These are phyloP conservation scores for Oryzias celebensis DNA, from an alignment of 2,113 vertebrate species.

Conservation along the genomic window DNA sequence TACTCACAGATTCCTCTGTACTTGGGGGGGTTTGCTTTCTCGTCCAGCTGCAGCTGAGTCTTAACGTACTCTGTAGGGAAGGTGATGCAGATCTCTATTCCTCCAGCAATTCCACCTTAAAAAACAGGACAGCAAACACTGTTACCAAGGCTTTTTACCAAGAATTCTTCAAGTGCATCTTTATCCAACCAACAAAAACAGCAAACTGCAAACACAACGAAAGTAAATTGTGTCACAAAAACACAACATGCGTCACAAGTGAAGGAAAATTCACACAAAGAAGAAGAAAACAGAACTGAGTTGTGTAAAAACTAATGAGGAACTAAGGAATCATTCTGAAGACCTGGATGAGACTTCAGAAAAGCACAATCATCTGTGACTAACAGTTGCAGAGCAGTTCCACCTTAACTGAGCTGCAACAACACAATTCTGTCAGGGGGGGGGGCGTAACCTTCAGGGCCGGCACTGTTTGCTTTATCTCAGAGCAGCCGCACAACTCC, in stretches of 20 bases:
- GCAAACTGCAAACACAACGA: background rate
- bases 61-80: conserved; percentile 98
- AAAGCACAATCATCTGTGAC: background rate
- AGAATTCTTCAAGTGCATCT: background rate
- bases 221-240: background rate
- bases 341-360: background rate
- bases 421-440: conserved; percentile 24
- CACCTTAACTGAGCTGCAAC: conserved; percentile 64
- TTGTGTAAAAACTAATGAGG: too few species aligned
- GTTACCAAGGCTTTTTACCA: background rate
- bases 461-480: conserved; percentile 3
- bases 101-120: conserved; percentile 87
- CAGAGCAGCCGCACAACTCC: too few species aligned
- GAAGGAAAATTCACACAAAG: too few species aligned
- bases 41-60: conserved; percentile 93
- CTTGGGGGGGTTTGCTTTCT: conserved; percentile 90
- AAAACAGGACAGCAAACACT: background rate
- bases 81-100: conserved; percentile 98
- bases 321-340: too few species aligned
- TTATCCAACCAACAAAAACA: too few species aligned
- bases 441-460: conserved; percentile 47
- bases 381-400: conserved; percentile 14
- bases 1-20: conserved; percentile 87
- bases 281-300: too few species aligned
- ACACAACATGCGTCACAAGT: conserved; percentile 1